Evolutionary conservation across 2,797 vertebrate genomes (phyloP), one percentile per base, ranked within the genome.

Genomic region (Falco rusticolus): DNA sequence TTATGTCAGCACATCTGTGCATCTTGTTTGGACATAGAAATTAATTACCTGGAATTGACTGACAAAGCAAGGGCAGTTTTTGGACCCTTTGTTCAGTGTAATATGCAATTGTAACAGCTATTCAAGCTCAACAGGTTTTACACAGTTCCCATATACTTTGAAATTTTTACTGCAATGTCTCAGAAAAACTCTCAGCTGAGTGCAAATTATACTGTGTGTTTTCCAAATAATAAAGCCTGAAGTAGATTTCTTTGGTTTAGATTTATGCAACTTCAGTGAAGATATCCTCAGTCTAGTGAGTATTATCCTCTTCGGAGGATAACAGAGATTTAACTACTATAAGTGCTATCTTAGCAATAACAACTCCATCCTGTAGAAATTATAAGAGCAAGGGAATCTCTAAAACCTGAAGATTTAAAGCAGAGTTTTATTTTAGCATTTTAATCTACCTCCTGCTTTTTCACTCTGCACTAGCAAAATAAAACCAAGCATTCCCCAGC

Each of bases 41-140:
- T 97, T 94, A 97, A 95, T 96, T 95, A 91, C 56, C 47, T 96
- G 64, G 84, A 90, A 96, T 89, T 84, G 92, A 96, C 47, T 89
- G 91, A 91, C 80, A 95, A 60, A 94, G 65, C 70, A 95, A 93
- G 87, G 57, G 53, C 68, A 94, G 72, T 69, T 96, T 84, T 95
- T 54, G 81, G 51, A 64, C 92, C 31, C 50, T 97, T 93, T 95
- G 76, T 92, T 83, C 90, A 92, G 48, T 39, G 2, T 11, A 87
- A 90, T 61, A 16, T 68, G 61, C 47, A 92, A 54, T 13, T 87
- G 12, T 61, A 96, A 87, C 75, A 26, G 82, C 90, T 96, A 71
- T 45, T 90, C 72, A 84, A 90, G 53, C 11, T 66, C 71, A 87
- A 75, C 20, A 24, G 19, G 11, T 26, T 61, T 89, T 66, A 37